Percentiles rank a stretch among this genome's conserved stretches.
phyloP scores from a whole-genome alignment of 2,888 invertebrate species.

The Orchesellides sinensis region DNA sequence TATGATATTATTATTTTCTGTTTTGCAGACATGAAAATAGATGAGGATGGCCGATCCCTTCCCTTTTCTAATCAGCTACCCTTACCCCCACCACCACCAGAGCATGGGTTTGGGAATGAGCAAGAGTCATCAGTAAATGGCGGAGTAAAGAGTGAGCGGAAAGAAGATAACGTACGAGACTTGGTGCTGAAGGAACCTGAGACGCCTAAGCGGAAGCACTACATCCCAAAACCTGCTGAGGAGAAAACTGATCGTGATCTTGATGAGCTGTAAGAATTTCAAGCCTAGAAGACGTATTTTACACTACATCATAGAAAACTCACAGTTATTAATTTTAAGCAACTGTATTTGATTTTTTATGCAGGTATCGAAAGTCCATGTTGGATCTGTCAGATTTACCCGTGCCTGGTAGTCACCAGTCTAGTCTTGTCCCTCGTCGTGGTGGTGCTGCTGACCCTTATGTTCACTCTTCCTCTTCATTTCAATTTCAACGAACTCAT shows the following conservation, averaged over 20 bases:
- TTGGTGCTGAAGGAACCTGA: constrained; percentile 32
- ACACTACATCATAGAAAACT: no score
- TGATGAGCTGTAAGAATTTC: constrained; percentile 52
- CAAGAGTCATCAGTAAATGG: no score
- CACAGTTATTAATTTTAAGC: no score
- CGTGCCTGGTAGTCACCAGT: background rate
- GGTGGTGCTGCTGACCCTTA: no score
- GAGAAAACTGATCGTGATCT: constrained; percentile 36
- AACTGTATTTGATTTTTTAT: no score
- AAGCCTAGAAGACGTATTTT: no score
- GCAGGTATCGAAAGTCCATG: background rate
- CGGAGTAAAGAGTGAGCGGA: no score
- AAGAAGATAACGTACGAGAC: constrained; percentile 30
- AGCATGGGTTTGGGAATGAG: no score
- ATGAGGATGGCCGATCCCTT: background rate
- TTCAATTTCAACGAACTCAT: constrained; percentile 24
- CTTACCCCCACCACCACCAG: background rate
- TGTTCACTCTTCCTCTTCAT: background rate
- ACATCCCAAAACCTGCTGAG: background rate
- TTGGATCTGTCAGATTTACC: constrained; percentile 45
- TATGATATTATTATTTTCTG: background rate
- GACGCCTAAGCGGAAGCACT: background rate
- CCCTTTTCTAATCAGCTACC: background rate
- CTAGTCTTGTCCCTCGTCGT: background rate
- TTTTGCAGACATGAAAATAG: background rate